Conservation (phyloP, 2,113 vertebrate species). For the Sander lucioperca region DNA sequence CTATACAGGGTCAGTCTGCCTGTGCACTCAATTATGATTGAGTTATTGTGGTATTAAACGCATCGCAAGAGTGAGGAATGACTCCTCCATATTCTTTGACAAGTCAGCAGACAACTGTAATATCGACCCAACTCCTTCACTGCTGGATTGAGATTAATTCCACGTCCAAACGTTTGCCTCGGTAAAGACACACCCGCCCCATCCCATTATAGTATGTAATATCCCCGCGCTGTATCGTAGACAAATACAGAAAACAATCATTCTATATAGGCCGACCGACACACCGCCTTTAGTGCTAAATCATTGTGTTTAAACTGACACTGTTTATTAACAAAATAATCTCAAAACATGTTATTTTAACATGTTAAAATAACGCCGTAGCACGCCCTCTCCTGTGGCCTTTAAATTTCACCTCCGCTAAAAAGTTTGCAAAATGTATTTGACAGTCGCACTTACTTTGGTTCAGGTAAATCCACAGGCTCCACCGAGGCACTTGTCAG, state of each 20-base stretch:
- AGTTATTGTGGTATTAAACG: constrained; percentile 34
- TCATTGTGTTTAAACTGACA: not conserved
- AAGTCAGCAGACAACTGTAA: constrained; percentile 51
- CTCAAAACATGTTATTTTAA: not conserved
- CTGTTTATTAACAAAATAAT: not conserved
- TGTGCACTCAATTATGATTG: constrained; percentile 56
- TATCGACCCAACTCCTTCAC: constrained; percentile 25
- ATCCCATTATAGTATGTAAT: not conserved
- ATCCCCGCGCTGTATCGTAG: not conserved
- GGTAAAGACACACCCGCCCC: constrained; percentile 52
- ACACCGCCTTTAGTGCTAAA: not conserved
- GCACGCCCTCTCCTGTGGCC: constrained; percentile 21
- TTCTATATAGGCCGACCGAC: not conserved
- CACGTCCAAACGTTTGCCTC: constrained; percentile 23
- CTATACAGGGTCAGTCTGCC: constrained; percentile 48
- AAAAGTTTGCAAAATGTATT: constrained; percentile 67
- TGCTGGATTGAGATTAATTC: constrained; percentile 25
- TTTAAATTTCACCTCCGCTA: constrained; percentile 52
- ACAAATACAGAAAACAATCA: not conserved
- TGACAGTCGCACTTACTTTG: constrained; percentile 70
- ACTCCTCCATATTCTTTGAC: constrained; percentile 41
- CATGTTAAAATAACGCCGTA: not conserved
- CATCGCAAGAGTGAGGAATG: constrained; percentile 3
- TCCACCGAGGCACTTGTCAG: constrained; percentile 27
- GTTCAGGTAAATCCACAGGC: constrained; percentile 43